Evolutionary conservation across 2,113 vertebrate genomes (phyloP), one percentile per base, ranked within the genome.

Genomic region (Oncorhynchus keta): DNA sequence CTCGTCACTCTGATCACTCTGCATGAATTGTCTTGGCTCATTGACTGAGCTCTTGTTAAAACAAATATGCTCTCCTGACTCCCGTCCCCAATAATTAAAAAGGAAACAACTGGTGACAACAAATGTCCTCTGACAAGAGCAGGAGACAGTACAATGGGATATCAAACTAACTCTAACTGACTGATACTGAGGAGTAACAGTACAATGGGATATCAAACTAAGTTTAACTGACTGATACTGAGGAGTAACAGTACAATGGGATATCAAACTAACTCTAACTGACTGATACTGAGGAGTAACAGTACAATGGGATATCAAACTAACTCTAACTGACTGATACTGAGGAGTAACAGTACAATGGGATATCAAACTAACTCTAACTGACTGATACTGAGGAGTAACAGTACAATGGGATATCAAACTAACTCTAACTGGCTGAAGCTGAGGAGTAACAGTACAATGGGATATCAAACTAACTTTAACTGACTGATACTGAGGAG

Each of bases 21-120:
- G 16, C 51, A 55, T 5, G 14, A 13, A 55, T 89, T 87, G 88
- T 87, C 87, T 85, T 89, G 81, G 85, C 88, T 92, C 90, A 89
- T 85, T 85, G 83, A 84, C 85, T 86, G 75, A 87, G 86, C 89
- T 87, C 85, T 85, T 89, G 91, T 91, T 91, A 87, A 91, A 90
- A 85, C 86, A 89, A 91, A 90, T 85, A 80, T 64, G 75, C 86
- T 84, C 83, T 86, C 24, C 51, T 5, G 51, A 55, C 14, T 55
- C 51, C 51, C 51, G 3, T 55, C 85, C 78, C 78, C 80, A 91
- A 91, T 91, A 91, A 94, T 91, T 90, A 88, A 88, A 55, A 89
- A 89, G 85, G 85, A 91, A 87, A 87, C 79, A 67, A 76, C 51
- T 55, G 76, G 86, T 18, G 26, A 77, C 79, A 83, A 80, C 79